Evolutionary conservation across 2,113 vertebrate genomes (phyloP), one percentile per base, ranked within the genome.

Genomic region (Caranx melampygus): DNA sequence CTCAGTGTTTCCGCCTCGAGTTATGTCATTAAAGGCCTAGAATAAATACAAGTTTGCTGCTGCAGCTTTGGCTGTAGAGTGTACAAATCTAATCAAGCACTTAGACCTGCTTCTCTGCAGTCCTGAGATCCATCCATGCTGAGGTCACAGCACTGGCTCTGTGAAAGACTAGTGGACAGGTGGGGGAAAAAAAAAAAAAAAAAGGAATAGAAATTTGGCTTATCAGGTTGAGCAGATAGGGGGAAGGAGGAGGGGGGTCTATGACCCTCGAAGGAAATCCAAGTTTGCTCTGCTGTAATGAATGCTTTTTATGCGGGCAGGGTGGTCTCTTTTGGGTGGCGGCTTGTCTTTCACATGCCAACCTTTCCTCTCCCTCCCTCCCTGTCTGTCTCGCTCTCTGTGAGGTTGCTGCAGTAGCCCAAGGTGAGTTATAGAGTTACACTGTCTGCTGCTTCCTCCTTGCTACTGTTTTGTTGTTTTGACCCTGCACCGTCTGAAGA

Each of bases 401-500:
- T 82, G 42, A 55, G 58, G 65, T 61, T 63, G 54, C 57, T 42
- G 68, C 74, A 57, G 83, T 62, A 62, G 83, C 79, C 83, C 75
- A 81, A 88, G 90, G 90, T 94, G 90, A 89, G 83, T 81, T 81
- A 73, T 64, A 72, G 87, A 84, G 84, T 83, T 85, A 71, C 81
- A 82, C 47, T 69, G 69, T 79, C 82, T 71, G 47, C 82, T 62
- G 71, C 47, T 68, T 90, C 76, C 76, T 80, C 67, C 57, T 63
- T 26, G 70, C 69, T 49, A 6, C 73, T 81, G 83, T 89, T 90
- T 89, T 87, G 90, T 94, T 93, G 93, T 92, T 94, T 88, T 92
- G 94, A 94, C 94, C 94, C 92, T 82, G 90, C 72, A 31, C 82
- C 70, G 79, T 89, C 77, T n/a, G 89, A 92, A 84, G 87, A 91